phyloP scores from a whole-genome alignment of 2,113 vertebrate genomes.

The Otocyon megalotis region DNA sequence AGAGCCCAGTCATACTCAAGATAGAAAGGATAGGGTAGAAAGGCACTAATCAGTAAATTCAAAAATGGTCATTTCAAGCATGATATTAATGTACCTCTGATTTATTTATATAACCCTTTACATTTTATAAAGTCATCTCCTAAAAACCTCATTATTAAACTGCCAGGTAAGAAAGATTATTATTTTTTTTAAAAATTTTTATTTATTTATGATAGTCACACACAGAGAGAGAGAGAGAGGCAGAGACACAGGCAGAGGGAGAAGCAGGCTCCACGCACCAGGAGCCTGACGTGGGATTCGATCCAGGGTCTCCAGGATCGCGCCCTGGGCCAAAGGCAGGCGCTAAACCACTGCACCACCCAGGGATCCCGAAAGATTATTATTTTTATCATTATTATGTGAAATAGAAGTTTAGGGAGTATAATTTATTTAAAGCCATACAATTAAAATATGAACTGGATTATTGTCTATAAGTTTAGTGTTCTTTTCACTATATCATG shows the following conservation, averaged over 20 bases:
- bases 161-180: not conserved
- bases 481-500: not conserved
- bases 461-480: not conserved
- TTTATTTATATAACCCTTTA: not conserved
- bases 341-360: too few relatives aligned
- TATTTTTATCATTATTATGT: not conserved
- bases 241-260: too few relatives aligned
- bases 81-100: not conserved
- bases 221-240: too few relatives aligned
- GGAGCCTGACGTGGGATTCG: too few relatives aligned
- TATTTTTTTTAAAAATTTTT: too few relatives aligned
- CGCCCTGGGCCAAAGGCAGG: too few relatives aligned
- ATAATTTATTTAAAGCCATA: slow-evolving; percentile 18
- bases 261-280: too few relatives aligned
- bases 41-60: not conserved
- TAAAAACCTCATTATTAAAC: not conserved
- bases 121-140: not conserved
- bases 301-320: too few relatives aligned
- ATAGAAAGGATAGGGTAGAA: not conserved
- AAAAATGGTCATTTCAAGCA: not conserved
- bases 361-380: not conserved
- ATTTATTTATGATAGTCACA: too few relatives aligned
- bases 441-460: not conserved
- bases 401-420: not conserved
- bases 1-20: not conserved